Conservation (phyloP, 2,888 invertebrate genomes). For the Theretra japonica region DNA sequence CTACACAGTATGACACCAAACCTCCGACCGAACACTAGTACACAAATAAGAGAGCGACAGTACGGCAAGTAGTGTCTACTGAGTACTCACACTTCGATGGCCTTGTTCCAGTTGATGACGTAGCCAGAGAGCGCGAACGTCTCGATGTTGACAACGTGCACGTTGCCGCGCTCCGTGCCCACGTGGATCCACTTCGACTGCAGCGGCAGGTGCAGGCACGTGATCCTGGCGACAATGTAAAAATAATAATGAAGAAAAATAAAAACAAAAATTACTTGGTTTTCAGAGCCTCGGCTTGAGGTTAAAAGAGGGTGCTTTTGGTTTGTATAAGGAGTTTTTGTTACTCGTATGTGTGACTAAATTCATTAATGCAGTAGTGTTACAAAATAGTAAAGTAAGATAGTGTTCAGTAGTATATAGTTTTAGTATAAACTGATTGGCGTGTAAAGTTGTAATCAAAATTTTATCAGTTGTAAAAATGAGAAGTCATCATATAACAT, state of each 20-base stretch:
- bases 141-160: slow-evolving; percentile 98
- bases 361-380: no score
- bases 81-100: slow-evolving; percentile 97
- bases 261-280: not conserved
- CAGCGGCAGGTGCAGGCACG: slow-evolving; percentile 96
- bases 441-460: no score
- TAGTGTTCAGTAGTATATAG: no score
- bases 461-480: no score
- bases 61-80: slow-evolving; percentile 76
- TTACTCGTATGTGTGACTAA: no score
- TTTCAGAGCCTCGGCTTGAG: no score
- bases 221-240: slow-evolving; percentile 88
- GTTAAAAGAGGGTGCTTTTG: no score
- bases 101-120: slow-evolving; percentile 99
- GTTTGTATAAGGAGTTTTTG: no score
- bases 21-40: not conserved
- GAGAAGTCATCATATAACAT: no score
- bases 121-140: slow-evolving; percentile 98
- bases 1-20: no score
- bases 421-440: no score
- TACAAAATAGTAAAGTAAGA: no score
- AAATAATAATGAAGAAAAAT: not conserved
- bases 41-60: not conserved
- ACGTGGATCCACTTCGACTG: slow-evolving; percentile 99
- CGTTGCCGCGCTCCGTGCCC: slow-evolving; percentile 98